phyloP scores from a whole-genome alignment of 2,888 invertebrate species.

The Tanytarsus gracilentus region DNA sequence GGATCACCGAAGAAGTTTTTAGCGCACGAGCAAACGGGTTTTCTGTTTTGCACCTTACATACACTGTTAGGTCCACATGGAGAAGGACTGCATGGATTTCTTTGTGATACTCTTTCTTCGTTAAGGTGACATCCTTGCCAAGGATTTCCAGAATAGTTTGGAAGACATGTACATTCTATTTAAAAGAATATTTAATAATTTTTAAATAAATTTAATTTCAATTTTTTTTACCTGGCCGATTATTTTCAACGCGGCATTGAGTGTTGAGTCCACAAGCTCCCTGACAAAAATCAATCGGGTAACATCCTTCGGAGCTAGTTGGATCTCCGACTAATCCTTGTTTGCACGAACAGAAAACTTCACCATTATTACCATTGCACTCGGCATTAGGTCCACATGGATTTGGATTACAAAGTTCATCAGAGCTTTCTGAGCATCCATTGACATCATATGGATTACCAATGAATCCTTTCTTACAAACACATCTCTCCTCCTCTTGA shows the following conservation, averaged over 20 bases:
- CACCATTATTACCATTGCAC: slow-evolving; percentile 59
- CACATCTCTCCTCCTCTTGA: slow-evolving; percentile 69
- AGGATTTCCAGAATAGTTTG: slow-evolving; percentile 68
- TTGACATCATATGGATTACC: slow-evolving; percentile 71
- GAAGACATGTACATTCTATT: slow-evolving; percentile 59
- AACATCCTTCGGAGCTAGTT: slow-evolving; percentile 59
- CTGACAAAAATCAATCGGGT: slow-evolving; percentile 76
- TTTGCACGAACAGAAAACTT: slow-evolving; percentile 63
- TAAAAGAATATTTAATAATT: neutral
- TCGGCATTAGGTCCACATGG: slow-evolving; percentile 72
- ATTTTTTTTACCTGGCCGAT: slow-evolving; percentile 49
- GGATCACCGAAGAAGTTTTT: slow-evolving; percentile 73
- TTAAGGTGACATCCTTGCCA: slow-evolving; percentile 59
- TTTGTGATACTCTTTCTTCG: slow-evolving; percentile 43
- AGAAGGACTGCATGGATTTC: slow-evolving; percentile 62
- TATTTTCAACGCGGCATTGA: slow-evolving; percentile 63
- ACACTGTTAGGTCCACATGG: slow-evolving; percentile 73
- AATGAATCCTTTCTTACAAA: slow-evolving; percentile 62
- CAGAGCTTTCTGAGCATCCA: slow-evolving; percentile 61
- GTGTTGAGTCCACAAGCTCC: slow-evolving; percentile 71
- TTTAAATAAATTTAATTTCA: neutral
- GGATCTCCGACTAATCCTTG: slow-evolving; percentile 71
- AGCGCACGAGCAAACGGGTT: slow-evolving; percentile 69
- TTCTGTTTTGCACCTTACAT: slow-evolving; percentile 59
- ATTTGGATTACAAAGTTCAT: slow-evolving; percentile 63